Evolutionary conservation across 2,888 invertebrate species (phyloP).

Genomic region (Mylabris sibirica): DNA sequence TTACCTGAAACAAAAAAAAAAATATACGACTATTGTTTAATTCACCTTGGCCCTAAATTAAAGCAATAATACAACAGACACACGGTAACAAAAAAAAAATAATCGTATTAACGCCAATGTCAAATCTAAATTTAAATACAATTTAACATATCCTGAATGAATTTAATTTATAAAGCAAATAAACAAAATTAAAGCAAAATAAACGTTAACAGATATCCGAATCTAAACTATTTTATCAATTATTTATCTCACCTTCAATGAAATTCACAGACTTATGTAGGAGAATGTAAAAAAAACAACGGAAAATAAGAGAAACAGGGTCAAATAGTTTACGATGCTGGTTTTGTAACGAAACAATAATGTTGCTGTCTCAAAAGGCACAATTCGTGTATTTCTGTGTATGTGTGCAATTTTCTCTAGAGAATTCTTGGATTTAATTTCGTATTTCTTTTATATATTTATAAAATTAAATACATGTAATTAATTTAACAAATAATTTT

Average conservation of each 20-base stretch:
- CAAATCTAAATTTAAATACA: slow-evolving; percentile 42
- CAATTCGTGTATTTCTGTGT: slow-evolving; percentile 38
- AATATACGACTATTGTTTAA: neutral
- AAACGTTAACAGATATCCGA: slow-evolving; percentile 13
- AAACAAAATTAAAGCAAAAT: slow-evolving; percentile 10
- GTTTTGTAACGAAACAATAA: slow-evolving; percentile 32
- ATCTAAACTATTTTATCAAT: slow-evolving; percentile 15
- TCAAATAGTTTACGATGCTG: slow-evolving; percentile 39
- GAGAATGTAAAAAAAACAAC: slow-evolving; percentile 5
- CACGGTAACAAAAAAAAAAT: neutral
- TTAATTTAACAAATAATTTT: slow-evolving; percentile 57
- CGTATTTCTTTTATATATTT: neutral
- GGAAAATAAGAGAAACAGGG: slow-evolving; percentile 43
- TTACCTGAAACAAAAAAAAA: slow-evolving; percentile 42
- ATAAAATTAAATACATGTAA: neutral
- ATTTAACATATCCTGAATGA: neutral
- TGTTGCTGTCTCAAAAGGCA: slow-evolving; percentile 53
- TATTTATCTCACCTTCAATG: slow-evolving; percentile 56
- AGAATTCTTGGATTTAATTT: slow-evolving; percentile 37
- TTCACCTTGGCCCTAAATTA: slow-evolving; percentile 2
- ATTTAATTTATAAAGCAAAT: neutral
- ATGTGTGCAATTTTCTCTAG: too few relatives aligned
- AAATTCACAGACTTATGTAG: neutral
- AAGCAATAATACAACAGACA: too few relatives aligned
- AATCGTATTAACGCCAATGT: slow-evolving; percentile 45